Percentiles rank a stretch among this genome's conserved stretches.
Conservation (phyloP, 1,140 invertebrate species). For the Drosophila nigrodunni region DNA sequence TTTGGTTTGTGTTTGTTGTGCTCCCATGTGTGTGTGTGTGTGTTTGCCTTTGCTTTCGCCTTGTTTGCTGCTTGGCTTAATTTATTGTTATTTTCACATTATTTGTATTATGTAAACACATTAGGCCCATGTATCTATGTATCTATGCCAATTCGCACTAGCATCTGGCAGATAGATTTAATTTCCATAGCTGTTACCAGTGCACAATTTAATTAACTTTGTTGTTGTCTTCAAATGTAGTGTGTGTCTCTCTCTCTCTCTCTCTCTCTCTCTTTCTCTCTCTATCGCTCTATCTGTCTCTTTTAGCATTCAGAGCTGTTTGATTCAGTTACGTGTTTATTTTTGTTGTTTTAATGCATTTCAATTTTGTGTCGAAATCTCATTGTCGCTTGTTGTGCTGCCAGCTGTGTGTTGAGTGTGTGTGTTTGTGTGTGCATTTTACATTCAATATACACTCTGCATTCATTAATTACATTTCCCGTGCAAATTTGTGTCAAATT, state of each 20-base stretch:
- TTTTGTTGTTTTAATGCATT: conserved; percentile 44
- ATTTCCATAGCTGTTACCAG: conserved; percentile 53
- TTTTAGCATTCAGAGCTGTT: conserved; percentile 3
- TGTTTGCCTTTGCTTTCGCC: conserved; percentile 21
- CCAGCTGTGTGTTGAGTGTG: background rate
- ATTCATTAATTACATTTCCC: conserved; percentile 56
- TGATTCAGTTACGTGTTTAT: conserved; percentile 24
- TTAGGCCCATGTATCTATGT: conserved; percentile 40
- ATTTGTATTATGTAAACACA: conserved; percentile 74
- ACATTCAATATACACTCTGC: conserved; percentile 23
- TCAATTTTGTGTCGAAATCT: conserved; percentile 46
- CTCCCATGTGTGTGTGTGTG: background rate
- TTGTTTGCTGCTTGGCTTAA: conserved; percentile 56
- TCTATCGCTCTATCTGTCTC: background rate
- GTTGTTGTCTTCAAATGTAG: conserved; percentile 52
- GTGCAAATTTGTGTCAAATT: conserved; percentile 54
- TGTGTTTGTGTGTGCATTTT: background rate
- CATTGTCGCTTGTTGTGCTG: conserved; percentile 52
- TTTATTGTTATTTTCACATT: conserved; percentile 76
- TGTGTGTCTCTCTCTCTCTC: conserved; percentile 35
- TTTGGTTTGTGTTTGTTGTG: conserved; percentile 11
- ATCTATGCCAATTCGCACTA: conserved; percentile 1
- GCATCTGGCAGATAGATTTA: conserved; percentile 62
- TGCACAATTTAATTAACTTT: conserved; percentile 78
- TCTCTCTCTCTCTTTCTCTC: background rate